Base-by-base conservation (phyloP, 1,140 invertebrate species). In the Heliconius melpomene region DNA sequence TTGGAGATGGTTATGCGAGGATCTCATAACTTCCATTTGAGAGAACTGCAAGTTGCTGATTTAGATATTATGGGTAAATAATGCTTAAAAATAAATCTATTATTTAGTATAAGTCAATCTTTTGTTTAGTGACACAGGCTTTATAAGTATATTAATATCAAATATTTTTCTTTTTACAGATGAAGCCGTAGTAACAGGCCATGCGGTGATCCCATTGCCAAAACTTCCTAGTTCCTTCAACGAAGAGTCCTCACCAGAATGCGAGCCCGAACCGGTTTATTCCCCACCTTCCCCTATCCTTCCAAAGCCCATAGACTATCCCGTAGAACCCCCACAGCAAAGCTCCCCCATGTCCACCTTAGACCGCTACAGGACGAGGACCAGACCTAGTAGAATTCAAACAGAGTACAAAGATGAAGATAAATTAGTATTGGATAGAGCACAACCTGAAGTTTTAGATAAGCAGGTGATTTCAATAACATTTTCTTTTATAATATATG, bases 1-100 rank as follows among this genome's bases (percentile, higher is more conserved):
- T 83, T 95, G 46, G 93, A 95, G 89, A 95, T 95, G 94, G 94
- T 95, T 40, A 95, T 95, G 94, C 82, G 88, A 2, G 92, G 90
- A 40, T 86, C 93, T 0, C 94, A 95, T 77, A 93, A 84, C 84
- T 95, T 95, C 88, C 94, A 95, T 75, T 89, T 95, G 11, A 82
- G 92, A 74, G 94, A 95, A 74, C 87, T 95, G 70, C 93, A 94
- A 79, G 91, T 93, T 72, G 88, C 90, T 29, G 94, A 95, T 79
- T 84, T 95, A 38, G 94, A 95, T 85, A 94, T 95, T 74, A 94
- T 95, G 94, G 94, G 94, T 94, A 74, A 83, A 85, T 76, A 60
- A 66, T 23, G 3, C 3, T 46, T 46, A 16, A 46, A 40, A 13
- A 13, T 13, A 6, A 52, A 52, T 16, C 2, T 57, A 2, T 57